Conservation (phyloP, 2,888 invertebrate species). For the Euspilapteryx auroguttella region DNA sequence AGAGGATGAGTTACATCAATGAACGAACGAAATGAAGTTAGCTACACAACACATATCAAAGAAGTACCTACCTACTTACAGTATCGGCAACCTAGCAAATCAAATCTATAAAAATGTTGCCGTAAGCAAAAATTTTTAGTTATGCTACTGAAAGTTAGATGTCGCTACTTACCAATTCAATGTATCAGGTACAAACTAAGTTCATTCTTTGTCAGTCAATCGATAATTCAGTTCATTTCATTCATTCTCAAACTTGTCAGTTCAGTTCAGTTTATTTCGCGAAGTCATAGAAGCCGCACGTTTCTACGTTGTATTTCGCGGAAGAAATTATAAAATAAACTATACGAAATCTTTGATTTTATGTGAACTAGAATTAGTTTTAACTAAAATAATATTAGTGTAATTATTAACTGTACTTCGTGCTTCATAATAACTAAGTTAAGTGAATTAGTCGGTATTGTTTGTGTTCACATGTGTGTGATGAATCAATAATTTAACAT, state of each 20-base stretch:
- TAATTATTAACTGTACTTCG: not conserved
- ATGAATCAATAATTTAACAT: conserved; percentile 19
- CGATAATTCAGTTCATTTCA: too few relatives aligned
- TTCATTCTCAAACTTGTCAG: too few relatives aligned
- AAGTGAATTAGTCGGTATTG: not conserved
- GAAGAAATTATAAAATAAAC: too few relatives aligned
- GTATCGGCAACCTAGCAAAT: too few relatives aligned
- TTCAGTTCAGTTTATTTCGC: not conserved
- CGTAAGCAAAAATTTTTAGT: too few relatives aligned
- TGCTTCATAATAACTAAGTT: not conserved
- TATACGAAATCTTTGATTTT: not conserved
- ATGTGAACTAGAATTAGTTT: not conserved
- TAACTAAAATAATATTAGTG: not conserved
- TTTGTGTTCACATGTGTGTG: conserved; percentile 49
- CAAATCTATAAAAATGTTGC: too few relatives aligned
- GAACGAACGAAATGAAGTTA: conserved; percentile 9
- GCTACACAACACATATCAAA: conserved; percentile 7
- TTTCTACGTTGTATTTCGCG: not conserved
- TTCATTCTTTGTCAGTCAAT: too few relatives aligned
- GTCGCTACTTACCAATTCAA: too few relatives aligned
- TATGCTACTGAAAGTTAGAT: too few relatives aligned
- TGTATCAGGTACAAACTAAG: too few relatives aligned
- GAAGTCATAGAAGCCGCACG: not conserved
- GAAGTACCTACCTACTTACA: too few relatives aligned
- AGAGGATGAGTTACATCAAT: too few relatives aligned